Evolutionary conservation across 2,888 invertebrate species (phyloP), one percentile per base, ranked within the genome.

Genomic region (Fabriciana adippe): DNA sequence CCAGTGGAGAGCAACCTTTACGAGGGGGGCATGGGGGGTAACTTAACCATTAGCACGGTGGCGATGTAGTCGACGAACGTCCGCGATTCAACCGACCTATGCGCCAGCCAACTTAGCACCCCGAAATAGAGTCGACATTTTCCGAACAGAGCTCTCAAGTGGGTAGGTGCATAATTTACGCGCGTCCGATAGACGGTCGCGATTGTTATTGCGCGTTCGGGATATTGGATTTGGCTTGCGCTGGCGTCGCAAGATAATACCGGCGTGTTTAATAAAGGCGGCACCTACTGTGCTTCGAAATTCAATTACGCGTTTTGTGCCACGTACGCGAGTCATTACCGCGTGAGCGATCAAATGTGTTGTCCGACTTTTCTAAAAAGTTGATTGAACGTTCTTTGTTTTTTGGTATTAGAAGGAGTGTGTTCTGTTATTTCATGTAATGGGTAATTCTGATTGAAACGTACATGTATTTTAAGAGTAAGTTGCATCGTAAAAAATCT

Each of bases 191-290:
- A 90, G 90, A 89, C 87, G 86, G 81, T 85, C 88, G 88, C 90
- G 89, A 90, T 88, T 90, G 92, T 90, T 91, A 92, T 92, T 91
- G 88, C 89, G 87, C 87, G 88, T 84, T 81, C 69, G 85, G 90
- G 89, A 89, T 91, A 92, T 92, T 92, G 90, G 90, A 87, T 89
- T 88, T 84, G 89, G 87, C 85, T 84, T 82, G 81, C 80, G 79
- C 78, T 80, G 78, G 79, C 81, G 83, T 83, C 84, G 84, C 81
- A 81, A 86, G 88, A 85, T 88, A 86, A 75, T 75, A 71, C 71
- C 67, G 67, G 68, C 72, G 68, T 75, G 75, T 73, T 73, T 73
- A 73, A 76, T 76, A 77, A 73, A 74, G 69, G 70, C 72, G 68
- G 70, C 72, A 70, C 73, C 73, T 68, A 73, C 71, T 73, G 71